Evolutionary conservation across 2,113 vertebrate genomes (phyloP), one percentile per base, ranked within the genome.

Genomic region (Zootoca vivipara): DNA sequence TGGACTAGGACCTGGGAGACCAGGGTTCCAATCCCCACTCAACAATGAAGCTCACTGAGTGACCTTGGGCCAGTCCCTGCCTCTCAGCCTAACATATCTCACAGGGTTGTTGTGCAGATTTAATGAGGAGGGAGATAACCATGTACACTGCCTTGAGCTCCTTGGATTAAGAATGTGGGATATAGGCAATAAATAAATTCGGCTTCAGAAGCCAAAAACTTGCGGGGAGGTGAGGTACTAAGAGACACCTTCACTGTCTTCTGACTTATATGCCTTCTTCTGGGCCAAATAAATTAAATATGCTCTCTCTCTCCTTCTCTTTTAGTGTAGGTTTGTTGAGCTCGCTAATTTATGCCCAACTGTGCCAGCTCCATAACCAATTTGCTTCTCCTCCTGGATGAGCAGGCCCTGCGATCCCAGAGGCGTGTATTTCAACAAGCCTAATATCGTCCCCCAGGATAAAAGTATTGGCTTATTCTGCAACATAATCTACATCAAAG

Each of bases 401-500:
- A 46, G 9, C 62, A 77, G 22, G 72, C 80, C 40, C 72, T 83
- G 72, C 81, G 16, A 82, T 92, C 87, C 92, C 69, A 87, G 77
- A 90, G 93, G 93, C 92, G 89, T 94, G 94, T 88, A 91, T 94
- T 94, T 94, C 89, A 93, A 93, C 93, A 92, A 89, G 91, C 78
- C 81, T 40, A 90, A 74, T 93, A 95, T 90, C 94, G 94, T 92
- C 91, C 82, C 46, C 88, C 81, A 92, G 85, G 95, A 95, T 95
- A 94, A 96, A 95, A 95, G 94, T 94, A 93, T 93, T 94, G 94
- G 92, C 92, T 95, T 90, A 91, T 95, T 95, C 95, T 95, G 92
- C 93, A 94, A 89, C 28, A 62, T 92, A 93, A 94, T 95, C 95
- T 95, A 96, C 95, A 95, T 95, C 93, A 97, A 97, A 97, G 97